phyloP scores from a whole-genome alignment of 2,888 invertebrate species.

The Melieria picta region DNA sequence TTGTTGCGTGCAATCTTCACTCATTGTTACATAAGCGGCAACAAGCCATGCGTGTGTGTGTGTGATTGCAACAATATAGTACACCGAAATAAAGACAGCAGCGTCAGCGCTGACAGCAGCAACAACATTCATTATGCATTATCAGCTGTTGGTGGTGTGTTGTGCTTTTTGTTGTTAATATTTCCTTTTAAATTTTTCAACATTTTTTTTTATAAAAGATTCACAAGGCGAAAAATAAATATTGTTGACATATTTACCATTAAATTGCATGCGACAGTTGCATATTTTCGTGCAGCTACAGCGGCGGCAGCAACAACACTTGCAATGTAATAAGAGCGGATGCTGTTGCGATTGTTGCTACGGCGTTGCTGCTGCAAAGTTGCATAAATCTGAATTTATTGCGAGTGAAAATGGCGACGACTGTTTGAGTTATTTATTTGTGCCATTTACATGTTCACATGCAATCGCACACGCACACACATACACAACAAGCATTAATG shows the following conservation, averaged over 20 bases:
- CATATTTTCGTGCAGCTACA: background rate
- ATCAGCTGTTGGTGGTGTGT: slow-evolving; percentile 5
- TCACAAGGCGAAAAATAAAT: too few relatives aligned
- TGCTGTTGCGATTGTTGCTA: slow-evolving; percentile 1
- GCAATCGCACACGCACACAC: too few relatives aligned
- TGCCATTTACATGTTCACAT: background rate
- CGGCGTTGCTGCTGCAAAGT: too few relatives aligned
- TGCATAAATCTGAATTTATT: slow-evolving; percentile 26
- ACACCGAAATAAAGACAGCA: background rate
- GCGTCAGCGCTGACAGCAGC: slow-evolving; percentile 13
- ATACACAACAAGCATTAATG: too few relatives aligned
- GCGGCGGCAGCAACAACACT: slow-evolving; percentile 6
- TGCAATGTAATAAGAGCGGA: background rate
- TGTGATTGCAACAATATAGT: background rate
- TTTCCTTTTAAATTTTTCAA: too few relatives aligned
- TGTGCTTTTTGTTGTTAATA: too few relatives aligned
- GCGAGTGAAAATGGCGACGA: slow-evolving; percentile 15
- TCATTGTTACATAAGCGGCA: background rate
- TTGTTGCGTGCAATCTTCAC: background rate
- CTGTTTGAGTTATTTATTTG: slow-evolving; percentile 26
- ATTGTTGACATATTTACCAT: too few relatives aligned
- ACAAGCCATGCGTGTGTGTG: background rate
- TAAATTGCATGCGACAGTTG: background rate
- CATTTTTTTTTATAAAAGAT: too few relatives aligned
- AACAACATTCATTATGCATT: slow-evolving; percentile 16